Evolutionary conservation across 2,797 vertebrate species (phyloP).

Genomic region (Neosalanx taihuensis): DNA sequence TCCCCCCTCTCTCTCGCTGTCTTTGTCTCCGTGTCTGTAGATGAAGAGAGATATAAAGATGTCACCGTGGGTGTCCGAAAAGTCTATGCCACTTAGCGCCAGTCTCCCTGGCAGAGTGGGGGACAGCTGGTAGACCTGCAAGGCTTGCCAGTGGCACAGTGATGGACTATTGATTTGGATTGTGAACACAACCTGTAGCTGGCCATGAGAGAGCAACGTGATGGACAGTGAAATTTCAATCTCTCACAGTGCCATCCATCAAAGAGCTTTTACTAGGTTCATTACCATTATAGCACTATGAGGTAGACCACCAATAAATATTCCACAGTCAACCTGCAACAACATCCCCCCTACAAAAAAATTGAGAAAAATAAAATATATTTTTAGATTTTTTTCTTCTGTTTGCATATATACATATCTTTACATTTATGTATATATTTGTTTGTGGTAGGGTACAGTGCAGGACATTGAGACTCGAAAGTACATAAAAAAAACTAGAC

Average conservation of each 20-base stretch:
- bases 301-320: background rate
- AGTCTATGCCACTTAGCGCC: conserved; percentile 28
- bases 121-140: conserved; percentile 36
- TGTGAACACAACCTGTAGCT: background rate
- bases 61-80: conserved; percentile 15
- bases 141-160: conserved; percentile 32
- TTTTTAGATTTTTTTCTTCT: too few relatives aligned
- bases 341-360: too few relatives aligned
- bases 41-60: conserved; percentile 50
- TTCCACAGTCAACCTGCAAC: too few relatives aligned
- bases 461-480: too few relatives aligned
- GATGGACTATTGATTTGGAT: conserved; percentile 46
- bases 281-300: background rate
- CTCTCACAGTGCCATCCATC: conserved; percentile 42
- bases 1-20: background rate
- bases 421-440: too few relatives aligned
- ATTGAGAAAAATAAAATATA: too few relatives aligned
- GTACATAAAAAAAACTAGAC: too few relatives aligned
- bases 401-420: too few relatives aligned
- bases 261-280: conserved; percentile 27
- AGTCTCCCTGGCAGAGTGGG: conserved; percentile 23
- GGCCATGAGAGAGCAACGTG: conserved; percentile 30
- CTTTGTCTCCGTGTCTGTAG: conserved; percentile 7
- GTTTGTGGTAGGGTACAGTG: too few relatives aligned
- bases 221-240: conserved; percentile 34